Percentiles rank a stretch among this genome's conserved stretches.
Evolutionary conservation across 2,888 invertebrate species (phyloP).

Genomic region (Euclidia mi): DNA sequence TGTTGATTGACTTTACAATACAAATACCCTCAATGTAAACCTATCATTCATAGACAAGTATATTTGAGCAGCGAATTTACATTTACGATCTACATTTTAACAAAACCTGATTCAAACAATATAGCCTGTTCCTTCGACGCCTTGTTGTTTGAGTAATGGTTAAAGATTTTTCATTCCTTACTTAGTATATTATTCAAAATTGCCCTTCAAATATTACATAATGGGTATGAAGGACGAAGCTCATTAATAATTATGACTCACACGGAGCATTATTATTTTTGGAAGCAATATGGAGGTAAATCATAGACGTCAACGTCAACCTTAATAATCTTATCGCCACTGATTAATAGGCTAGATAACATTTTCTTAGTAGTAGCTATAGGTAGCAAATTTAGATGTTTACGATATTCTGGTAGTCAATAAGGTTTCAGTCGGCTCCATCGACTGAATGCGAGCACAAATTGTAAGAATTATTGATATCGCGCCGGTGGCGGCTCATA

Average conservation of each 20-base stretch:
- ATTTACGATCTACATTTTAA: constrained; percentile 18
- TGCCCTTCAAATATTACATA: constrained; percentile 33
- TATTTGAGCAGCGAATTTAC: neutral
- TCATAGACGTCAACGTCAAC: constrained; percentile 48
- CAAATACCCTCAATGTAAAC: constrained; percentile 41
- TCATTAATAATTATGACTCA: constrained; percentile 52
- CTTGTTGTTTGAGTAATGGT: constrained; percentile 3
- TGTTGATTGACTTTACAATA: constrained; percentile 66
- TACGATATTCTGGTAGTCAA: constrained; percentile 55
- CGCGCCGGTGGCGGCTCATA: constrained; percentile 74
- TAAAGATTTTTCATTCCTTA: constrained; percentile 2
- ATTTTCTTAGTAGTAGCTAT: constrained; percentile 33
- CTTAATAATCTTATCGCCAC: constrained; percentile 34
- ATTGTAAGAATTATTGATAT: constrained; percentile 88
- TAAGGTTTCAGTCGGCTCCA: constrained; percentile 58
- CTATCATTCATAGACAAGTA: constrained; percentile 19
- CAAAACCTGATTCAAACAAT: constrained; percentile 22
- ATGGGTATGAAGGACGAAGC: constrained; percentile 33
- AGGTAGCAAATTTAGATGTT: constrained; percentile 54
- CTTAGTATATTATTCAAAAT: constrained; percentile 12
- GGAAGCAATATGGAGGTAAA: constrained; percentile 38
- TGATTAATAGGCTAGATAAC: constrained; percentile 54
- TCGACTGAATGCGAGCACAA: constrained; percentile 74
- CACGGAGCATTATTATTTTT: constrained; percentile 43
- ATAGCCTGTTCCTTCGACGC: constrained; percentile 4